These are phyloP conservation scores for Dioctria rufipes DNA, from an alignment of 2,888 invertebrate genomes.

Conservation along the genomic window DNA sequence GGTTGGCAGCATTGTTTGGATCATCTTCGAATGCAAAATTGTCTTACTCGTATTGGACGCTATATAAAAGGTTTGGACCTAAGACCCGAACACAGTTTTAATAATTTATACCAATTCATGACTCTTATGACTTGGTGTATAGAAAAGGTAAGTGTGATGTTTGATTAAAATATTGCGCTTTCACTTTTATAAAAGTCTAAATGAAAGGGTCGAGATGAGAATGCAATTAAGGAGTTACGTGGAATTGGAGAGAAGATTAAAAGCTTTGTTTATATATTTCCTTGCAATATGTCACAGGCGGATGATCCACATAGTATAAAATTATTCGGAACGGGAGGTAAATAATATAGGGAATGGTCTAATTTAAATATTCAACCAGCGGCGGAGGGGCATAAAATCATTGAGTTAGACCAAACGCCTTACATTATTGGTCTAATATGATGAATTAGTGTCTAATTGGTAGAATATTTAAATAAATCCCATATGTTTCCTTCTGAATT, in stretches of 20 bases:
- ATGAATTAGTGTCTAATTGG: no score
- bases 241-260: conserved; percentile 76
- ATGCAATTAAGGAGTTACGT: conserved; percentile 64
- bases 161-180: background rate
- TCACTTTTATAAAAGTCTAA: conserved; percentile 13
- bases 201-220: conserved; percentile 55
- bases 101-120: conserved; percentile 88
- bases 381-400: no score
- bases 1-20: conserved; percentile 87
- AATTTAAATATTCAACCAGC: no score
- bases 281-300: conserved; percentile 79
- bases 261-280: conserved; percentile 80
- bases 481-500: background rate
- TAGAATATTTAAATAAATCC: no score
- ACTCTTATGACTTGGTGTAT: conserved; percentile 84
- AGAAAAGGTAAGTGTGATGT: conserved; percentile 71
- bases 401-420: no score
- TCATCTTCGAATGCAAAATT: conserved; percentile 81
- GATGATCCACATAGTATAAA: conserved; percentile 76
- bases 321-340: conserved; percentile 84
- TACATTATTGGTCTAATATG: no score
- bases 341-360: background rate
- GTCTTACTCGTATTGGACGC: conserved; percentile 79
- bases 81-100: conserved; percentile 83
- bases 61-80: conserved; percentile 79